Evolutionary conservation across 2,888 invertebrate species (phyloP), one percentile per base, ranked within the genome.

Genomic region (Chalcis sispes): DNA sequence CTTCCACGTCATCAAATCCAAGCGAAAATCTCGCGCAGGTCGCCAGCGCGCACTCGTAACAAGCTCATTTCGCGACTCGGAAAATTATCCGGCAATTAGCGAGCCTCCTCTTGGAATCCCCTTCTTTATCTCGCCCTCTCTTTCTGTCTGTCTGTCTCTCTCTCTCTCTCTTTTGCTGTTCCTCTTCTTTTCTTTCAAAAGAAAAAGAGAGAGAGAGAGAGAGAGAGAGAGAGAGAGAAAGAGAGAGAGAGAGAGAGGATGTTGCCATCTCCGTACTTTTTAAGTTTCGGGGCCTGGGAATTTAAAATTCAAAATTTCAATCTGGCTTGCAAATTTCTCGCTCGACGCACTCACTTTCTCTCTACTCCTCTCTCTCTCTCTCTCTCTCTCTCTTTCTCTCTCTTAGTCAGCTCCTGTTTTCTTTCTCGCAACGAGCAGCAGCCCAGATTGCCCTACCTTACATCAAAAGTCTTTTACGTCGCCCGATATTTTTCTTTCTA

Each of bases 281-380:
- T 87, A 86, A 87, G 85, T 87, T 85, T 78, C 85, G 78, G 46
- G 36, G 36, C 52, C 27, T 36, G 10, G 61, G 87, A 89, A 90
- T 90, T 90, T 90, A 89, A 90, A 90, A 89, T 90, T 90, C 89
- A 90, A 90, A 90, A 89, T 90, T 89, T 87, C 88, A 89, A 90
- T 90, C 90, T 90, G 90, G 89, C 85, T 90, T 90, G 90, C 90
- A 90, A 90, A 90, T 90, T 89, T 83, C 81, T 77, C 80, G 79
- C 71, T 72, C 40, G 20, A 25, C 58, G 42, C 27, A 18, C 25
- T 32, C 62, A 23, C 66, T 46, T 42, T 52, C 54, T 23, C 66
- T 46, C 79, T 79, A 70, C 80, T 77, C 80, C 79, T 82, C 80
- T 65, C 64, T 54, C 20, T 72, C 27, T 50, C 36, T 65, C 48